phyloP scores from a whole-genome alignment of 2,888 invertebrate genomes.

The Scaptomyza reducta region DNA sequence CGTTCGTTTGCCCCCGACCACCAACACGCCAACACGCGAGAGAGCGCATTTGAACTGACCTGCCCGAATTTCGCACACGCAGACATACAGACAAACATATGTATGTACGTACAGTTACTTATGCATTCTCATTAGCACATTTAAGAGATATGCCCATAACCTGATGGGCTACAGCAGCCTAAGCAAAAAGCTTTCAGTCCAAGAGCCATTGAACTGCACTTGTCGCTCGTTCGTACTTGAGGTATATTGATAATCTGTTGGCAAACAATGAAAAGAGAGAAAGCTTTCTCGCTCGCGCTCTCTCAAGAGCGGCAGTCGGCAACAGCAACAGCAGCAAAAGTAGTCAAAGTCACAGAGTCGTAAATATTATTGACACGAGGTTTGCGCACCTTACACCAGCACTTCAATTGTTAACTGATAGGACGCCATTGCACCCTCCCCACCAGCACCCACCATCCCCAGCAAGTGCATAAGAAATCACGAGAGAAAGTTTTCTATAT shows the following conservation, averaged over 20 bases:
- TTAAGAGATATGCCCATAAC: conserved; percentile 13
- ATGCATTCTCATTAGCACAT: conserved; percentile 8
- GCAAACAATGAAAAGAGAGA: conserved; percentile 24
- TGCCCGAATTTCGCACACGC: conserved; percentile 26
- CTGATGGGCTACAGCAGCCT: conserved; percentile 16
- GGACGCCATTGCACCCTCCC: background rate
- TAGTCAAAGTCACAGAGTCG: background rate
- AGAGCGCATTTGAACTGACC: conserved; percentile 37
- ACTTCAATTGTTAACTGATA: background rate
- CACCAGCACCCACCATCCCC: too few species aligned
- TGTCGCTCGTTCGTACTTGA: conserved; percentile 8
- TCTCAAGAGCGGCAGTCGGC: conserved; percentile 18
- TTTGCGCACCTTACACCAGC: conserved; percentile 26
- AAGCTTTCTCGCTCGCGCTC: background rate
- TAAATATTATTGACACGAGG: background rate
- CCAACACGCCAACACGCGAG: too few species aligned
- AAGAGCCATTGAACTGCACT: conserved; percentile 63
- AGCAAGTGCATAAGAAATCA: too few species aligned
- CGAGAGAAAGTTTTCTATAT: background rate
- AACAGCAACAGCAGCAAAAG: background rate
- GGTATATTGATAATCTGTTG: conserved; percentile 34
- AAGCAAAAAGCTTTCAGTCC: conserved; percentile 13
- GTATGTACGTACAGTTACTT: background rate
- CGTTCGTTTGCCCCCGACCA: background rate
- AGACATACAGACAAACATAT: conserved; percentile 3